phyloP scores from a whole-genome alignment of 2,888 invertebrate genomes.

The Ecliptopera silaceata region DNA sequence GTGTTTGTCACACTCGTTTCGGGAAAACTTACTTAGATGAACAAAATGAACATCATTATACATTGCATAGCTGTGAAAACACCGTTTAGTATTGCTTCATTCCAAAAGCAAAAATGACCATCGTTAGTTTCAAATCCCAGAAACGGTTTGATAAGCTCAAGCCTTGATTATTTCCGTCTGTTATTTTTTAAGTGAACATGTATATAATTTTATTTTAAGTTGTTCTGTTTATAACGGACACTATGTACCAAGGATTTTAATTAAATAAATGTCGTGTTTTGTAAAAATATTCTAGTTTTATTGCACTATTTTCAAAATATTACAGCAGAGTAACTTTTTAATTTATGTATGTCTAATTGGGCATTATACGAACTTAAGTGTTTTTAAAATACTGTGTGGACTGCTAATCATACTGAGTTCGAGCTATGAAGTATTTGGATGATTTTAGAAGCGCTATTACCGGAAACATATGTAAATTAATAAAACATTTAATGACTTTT shows the following conservation, averaged over 20 bases:
- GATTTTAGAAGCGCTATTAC: too few relatives aligned
- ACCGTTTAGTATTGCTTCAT: background rate
- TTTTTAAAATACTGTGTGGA: too few relatives aligned
- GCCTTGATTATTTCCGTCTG: conserved; percentile 15
- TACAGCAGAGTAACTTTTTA: too few relatives aligned
- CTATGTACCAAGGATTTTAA: conserved; percentile 57
- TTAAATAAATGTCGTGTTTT: conserved; percentile 54
- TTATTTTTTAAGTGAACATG: conserved; percentile 13
- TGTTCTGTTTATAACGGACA: conserved; percentile 26
- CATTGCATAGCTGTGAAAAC: too few relatives aligned
- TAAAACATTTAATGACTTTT: too few relatives aligned
- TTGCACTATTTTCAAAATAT: background rate
- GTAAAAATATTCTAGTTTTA: conserved; percentile 11
- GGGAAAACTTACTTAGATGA: background rate
- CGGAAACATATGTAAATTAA: too few relatives aligned
- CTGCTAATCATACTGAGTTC: too few relatives aligned
- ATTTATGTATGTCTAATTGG: too few relatives aligned
- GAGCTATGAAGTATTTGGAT: too few relatives aligned
- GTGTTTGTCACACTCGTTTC: background rate
- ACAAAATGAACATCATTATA: too few relatives aligned
- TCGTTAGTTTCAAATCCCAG: background rate
- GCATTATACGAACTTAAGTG: too few relatives aligned
- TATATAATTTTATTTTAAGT: conserved; percentile 18
- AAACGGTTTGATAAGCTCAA: background rate
- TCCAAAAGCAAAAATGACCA: background rate